Evolutionary conservation across 2,888 invertebrate genomes (phyloP), one percentile per base, ranked within the genome.

Genomic region (Spodoptera littoralis): DNA sequence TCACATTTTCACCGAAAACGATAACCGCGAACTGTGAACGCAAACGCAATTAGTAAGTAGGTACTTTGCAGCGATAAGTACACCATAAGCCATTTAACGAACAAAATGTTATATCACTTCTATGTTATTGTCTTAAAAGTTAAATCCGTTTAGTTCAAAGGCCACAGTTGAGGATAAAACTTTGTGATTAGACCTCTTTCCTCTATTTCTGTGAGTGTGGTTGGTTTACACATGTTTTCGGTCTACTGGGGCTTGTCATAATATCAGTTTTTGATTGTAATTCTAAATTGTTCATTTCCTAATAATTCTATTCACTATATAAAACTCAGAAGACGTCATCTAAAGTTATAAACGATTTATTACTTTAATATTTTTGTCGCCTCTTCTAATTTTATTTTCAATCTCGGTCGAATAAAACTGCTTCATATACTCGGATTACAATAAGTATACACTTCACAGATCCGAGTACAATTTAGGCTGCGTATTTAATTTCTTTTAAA

Each of bases 1-100:
- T 69, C 62, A 72, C 68, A 60, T 79, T 74, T 54, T 43, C 73
- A 27, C 44, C 56, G 18, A 58, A 62, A 55, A 65, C 71, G 62
- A 70, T 68, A 77, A 75, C 65, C 65, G 54, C 66, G 54, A 42
- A 41, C 52, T 61, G 51, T 47, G 50, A 73, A 68, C 66, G 45
- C 52, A 63, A 60, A 67, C 49, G 73, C 71, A 79, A 72, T 79
- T 70, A 79, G 65, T 64, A 65, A 63, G 60, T 62, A 61, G 56
- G 61, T 65, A 66, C 57, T 69, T 76, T 48, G 48, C 48, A 52
- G 44, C 52, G 62, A 65, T 69, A 74, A 72, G 65, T 65, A 60
- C 48, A 65, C 65, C 45, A 57, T 72, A 69, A 67, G 58, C 70
- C 58, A 61, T 74, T 76, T 69, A 65, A 69, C 47, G 42, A 48